Evolutionary conservation across 92 coral and sea anemone species (phyloP).

Genomic region (Heteractis magnifica): DNA sequence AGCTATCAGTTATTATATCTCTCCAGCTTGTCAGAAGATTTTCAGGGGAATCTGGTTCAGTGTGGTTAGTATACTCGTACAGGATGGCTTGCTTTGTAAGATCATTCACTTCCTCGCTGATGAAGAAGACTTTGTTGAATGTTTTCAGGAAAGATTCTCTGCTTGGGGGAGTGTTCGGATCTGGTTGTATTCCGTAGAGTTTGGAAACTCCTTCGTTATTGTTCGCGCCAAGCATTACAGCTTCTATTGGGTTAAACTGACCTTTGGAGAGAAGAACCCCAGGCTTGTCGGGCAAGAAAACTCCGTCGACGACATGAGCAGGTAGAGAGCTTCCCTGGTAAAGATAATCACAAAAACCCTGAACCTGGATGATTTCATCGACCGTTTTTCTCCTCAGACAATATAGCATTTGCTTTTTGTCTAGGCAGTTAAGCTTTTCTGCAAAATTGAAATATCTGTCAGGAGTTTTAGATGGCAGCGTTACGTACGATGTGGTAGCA

Average conservation of each 20-base stretch:
- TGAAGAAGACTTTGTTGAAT: not conserved
- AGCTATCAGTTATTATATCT: not conserved
- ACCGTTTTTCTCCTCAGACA: not conserved
- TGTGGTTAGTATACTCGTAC: slow-evolving; percentile 7
- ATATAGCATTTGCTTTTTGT: slow-evolving; percentile 6
- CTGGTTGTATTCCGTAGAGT: not conserved
- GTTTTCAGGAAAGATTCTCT: slow-evolving; percentile 1
- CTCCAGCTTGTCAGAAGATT: slow-evolving; percentile 7
- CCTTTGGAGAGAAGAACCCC: slow-evolving; percentile 5
- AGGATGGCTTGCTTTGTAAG: slow-evolving; percentile 1
- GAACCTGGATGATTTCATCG: not conserved
- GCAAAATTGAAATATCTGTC: not conserved
- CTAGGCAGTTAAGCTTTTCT: slow-evolving; percentile 6
- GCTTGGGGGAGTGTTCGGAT: not conserved
- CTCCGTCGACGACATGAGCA: slow-evolving; percentile 13
- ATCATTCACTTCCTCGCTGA: not conserved
- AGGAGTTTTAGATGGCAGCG: not conserved
- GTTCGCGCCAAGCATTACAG: slow-evolving; percentile 19
- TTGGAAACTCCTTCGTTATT: slow-evolving; percentile 23
- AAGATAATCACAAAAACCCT: not conserved
- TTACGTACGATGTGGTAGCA: slow-evolving; percentile 1
- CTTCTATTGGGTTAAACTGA: slow-evolving; percentile 6
- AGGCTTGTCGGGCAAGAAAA: slow-evolving; percentile 21
- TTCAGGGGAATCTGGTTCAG: not conserved
- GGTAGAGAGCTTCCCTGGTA: not conserved